phyloP scores from a whole-genome alignment of 2,113 vertebrate genomes.

The Deroptyus accipitrinus region DNA sequence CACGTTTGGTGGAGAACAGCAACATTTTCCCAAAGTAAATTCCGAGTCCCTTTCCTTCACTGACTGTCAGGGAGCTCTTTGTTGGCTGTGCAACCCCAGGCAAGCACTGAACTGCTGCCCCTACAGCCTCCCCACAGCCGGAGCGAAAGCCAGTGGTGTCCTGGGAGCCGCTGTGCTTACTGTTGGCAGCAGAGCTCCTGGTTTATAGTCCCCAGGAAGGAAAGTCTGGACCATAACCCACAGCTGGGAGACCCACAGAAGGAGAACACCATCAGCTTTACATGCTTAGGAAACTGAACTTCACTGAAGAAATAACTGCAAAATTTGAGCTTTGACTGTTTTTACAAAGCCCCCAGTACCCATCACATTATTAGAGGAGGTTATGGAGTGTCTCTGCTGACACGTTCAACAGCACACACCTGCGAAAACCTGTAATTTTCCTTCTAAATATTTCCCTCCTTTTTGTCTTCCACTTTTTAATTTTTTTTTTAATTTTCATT shows the following conservation, averaged over 20 bases:
- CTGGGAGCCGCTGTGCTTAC: background rate
- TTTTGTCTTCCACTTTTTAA: background rate
- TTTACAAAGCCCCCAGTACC: background rate
- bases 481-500: background rate
- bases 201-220: background rate
- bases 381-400: constrained; percentile 15
- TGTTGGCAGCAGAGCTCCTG: background rate
- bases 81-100: background rate
- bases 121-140: background rate
- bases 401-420: background rate
- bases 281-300: background rate
- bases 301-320: background rate
- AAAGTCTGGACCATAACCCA: background rate
- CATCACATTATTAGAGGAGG: background rate
- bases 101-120: background rate
- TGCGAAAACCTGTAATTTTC: background rate
- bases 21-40: background rate
- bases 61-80: background rate
- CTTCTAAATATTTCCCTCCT: constrained; percentile 15
- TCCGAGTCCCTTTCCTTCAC: background rate
- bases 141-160: background rate
- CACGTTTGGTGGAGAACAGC: background rate
- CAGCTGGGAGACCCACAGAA: background rate
- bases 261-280: background rate
- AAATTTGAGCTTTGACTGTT: constrained; percentile 2